These are phyloP conservation scores for Cyclopterus lumpus DNA, from an alignment of 2,797 vertebrate species.

Conservation along the genomic window DNA sequence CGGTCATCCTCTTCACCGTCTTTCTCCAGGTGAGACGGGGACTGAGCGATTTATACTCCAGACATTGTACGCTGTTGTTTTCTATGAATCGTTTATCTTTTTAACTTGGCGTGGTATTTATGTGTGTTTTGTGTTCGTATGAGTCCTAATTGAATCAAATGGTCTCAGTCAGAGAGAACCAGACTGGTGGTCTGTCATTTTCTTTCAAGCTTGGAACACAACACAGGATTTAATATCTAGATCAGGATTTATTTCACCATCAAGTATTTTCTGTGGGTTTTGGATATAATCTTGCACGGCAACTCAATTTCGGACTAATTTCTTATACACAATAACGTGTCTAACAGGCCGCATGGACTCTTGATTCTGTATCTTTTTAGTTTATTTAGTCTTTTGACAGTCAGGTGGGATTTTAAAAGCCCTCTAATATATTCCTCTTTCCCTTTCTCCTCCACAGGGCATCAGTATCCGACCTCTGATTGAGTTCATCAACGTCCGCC, in stretches of 20 bases:
- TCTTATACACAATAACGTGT: background rate
- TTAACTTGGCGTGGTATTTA: background rate
- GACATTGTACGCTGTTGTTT: background rate
- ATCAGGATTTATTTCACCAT: background rate
- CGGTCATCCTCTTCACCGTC: conserved; percentile 96
- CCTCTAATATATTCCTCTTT: background rate
- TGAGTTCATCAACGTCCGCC: conserved; percentile 93
- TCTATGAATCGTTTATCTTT: background rate
- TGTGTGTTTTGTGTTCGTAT: background rate
- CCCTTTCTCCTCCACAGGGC: conserved; percentile 81
- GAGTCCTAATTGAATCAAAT: background rate
- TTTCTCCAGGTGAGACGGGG: conserved; percentile 90
- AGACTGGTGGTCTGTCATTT: background rate
- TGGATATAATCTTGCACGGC: background rate
- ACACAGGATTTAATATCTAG: background rate
- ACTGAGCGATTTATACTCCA: background rate
- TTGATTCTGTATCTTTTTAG: no score
- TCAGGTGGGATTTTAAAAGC: background rate
- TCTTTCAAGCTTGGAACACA: background rate
- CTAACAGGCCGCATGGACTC: background rate
- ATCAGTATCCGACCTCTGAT: conserved; percentile 95
- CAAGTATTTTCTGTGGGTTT: background rate
- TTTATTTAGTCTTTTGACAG: background rate
- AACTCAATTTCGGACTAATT: background rate
- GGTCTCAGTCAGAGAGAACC: background rate